Evolutionary conservation across 2,888 invertebrate species (phyloP).

Genomic region (Platynereis dumerilii): DNA sequence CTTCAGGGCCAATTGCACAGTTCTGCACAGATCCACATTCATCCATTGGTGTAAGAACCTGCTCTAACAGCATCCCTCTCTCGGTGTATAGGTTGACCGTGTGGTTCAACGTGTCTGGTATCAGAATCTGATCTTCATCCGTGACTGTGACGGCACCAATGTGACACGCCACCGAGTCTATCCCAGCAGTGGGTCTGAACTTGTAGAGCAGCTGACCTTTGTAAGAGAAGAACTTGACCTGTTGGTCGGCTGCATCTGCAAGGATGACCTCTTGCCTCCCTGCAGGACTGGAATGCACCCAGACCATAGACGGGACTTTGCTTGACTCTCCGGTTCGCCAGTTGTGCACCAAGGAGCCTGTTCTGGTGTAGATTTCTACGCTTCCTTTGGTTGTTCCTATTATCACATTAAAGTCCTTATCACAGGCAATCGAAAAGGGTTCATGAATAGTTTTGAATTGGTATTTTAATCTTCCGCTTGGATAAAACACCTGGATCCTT

Average conservation of each 20-base stretch:
- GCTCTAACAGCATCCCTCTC: constrained; percentile 45
- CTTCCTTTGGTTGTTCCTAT: constrained; percentile 43
- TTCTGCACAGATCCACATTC: constrained; percentile 51
- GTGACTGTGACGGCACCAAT: constrained; percentile 47
- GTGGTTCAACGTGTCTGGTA: constrained; percentile 55
- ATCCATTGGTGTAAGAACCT: constrained; percentile 49
- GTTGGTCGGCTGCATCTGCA: constrained; percentile 44
- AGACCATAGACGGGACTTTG: neutral
- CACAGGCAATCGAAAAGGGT: constrained; percentile 49
- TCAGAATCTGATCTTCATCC: constrained; percentile 44
- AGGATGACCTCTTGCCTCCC: constrained; percentile 48
- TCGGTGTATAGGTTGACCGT: constrained; percentile 52
- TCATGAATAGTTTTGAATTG: constrained; percentile 41
- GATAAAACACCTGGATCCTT: constrained; percentile 38
- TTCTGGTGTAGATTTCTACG: constrained; percentile 47
- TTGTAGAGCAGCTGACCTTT: constrained; percentile 44
- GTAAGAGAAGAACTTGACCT: constrained; percentile 46
- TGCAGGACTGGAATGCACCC: constrained; percentile 22
- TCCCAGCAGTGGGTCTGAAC: constrained; percentile 44
- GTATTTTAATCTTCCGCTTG: constrained; percentile 45
- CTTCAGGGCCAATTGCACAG: constrained; percentile 53
- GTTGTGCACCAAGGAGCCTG: constrained; percentile 28
- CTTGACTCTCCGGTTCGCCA: neutral
- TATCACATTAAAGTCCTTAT: constrained; percentile 46
- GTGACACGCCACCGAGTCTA: constrained; percentile 45